Evolutionary conservation across 2,888 invertebrate species (phyloP).

Genomic region (Caenorhabditis sinica): DNA sequence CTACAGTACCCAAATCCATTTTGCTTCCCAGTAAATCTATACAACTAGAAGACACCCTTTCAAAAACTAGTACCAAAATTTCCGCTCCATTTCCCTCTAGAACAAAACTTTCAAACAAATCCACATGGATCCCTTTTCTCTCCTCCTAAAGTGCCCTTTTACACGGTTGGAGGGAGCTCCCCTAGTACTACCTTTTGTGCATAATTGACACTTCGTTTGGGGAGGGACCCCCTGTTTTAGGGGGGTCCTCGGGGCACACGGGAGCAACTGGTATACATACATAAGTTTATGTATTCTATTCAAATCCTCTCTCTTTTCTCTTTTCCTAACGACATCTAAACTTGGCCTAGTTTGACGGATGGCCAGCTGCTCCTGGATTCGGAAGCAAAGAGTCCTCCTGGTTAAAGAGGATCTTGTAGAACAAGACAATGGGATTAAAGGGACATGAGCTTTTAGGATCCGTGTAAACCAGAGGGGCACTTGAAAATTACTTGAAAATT

Average conservation of each 20-base stretch:
- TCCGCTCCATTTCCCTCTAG: too few species aligned
- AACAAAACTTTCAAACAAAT: background rate
- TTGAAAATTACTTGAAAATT: background rate
- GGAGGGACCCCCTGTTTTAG: background rate
- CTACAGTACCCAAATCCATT: background rate
- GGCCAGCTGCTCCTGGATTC: background rate
- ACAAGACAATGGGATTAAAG: conserved; percentile 2
- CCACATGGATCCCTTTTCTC: too few species aligned
- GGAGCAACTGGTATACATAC: background rate
- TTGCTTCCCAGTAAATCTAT: background rate
- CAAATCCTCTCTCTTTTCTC: too few species aligned
- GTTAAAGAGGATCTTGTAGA: too few species aligned
- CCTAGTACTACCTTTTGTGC: conserved; percentile 3
- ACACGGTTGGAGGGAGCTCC: background rate
- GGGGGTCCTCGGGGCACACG: too few species aligned
- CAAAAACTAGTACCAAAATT: too few species aligned
- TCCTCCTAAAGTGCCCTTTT: conserved; percentile 14
- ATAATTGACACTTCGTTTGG: conserved; percentile 12
- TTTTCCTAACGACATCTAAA: too few species aligned
- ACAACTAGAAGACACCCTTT: background rate
- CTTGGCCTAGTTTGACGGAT: too few species aligned
- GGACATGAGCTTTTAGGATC: background rate
- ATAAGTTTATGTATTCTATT: conserved; percentile 3
- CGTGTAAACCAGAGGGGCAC: background rate
- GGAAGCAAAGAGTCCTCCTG: too few species aligned